Percentiles rank a stretch among this genome's conserved stretches.
These are phyloP conservation scores for Phrynocephalus guinanensis DNA, from an alignment of 2,797 vertebrate species.

Conservation along the genomic window DNA sequence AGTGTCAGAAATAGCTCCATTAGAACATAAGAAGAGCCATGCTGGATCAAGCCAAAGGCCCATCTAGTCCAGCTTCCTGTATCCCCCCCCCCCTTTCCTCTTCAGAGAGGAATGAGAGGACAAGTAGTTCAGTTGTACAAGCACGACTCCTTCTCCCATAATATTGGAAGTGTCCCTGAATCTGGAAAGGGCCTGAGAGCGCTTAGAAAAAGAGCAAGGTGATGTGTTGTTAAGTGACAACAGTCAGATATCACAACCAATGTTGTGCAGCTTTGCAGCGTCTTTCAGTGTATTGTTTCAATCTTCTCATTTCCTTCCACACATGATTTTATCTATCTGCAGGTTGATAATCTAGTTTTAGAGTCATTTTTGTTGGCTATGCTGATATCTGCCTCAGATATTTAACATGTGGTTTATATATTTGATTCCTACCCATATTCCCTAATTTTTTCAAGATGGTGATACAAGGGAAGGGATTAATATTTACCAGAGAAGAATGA, in stretches of 20 bases:
- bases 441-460: slow-evolving; percentile 78
- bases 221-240: slow-evolving; percentile 47
- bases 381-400: slow-evolving; percentile 42
- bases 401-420: slow-evolving; percentile 71
- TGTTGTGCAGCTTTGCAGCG: slow-evolving; percentile 42
- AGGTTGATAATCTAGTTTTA: slow-evolving; percentile 57
- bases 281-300: slow-evolving; percentile 58
- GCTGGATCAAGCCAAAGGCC: too few species aligned
- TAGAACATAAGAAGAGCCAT: too few species aligned
- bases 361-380: slow-evolving; percentile 48
- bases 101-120: not conserved
- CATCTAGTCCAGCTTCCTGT: too few species aligned
- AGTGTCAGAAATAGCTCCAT: not conserved
- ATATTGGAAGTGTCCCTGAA: too few species aligned
- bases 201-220: slow-evolving; percentile 11
- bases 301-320: slow-evolving; percentile 31
- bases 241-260: slow-evolving; percentile 44
- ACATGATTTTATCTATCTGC: not conserved
- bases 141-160: not conserved
- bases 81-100: too few species aligned
- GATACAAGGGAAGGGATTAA: slow-evolving; percentile 73
- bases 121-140: too few species aligned
- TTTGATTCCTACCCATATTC: slow-evolving; percentile 53
- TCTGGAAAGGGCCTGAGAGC: not conserved
- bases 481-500: slow-evolving; percentile 72